Evolutionary conservation across 2,888 invertebrate species (phyloP), one percentile per base, ranked within the genome.

Genomic region (Dynastes tityus): DNA sequence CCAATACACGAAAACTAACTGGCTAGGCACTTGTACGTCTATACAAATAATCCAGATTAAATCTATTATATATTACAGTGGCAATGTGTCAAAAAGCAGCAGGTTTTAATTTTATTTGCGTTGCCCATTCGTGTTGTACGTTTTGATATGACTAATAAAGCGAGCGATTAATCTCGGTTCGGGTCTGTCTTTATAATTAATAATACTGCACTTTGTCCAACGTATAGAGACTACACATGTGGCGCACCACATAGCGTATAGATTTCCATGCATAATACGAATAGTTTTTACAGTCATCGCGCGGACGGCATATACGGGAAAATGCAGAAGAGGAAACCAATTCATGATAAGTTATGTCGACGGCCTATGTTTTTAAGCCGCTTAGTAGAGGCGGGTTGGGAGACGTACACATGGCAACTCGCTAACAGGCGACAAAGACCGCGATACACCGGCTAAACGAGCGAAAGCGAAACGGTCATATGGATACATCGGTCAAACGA

Each of bases 321-420:
- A 78, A 65, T 78, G 81, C 78, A 78, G 78, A 80, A 78, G 79
- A 81, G 81, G 81, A 79, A 83, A 81, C 83, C 81, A 80, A 83
- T 83, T 82, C 82, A 78, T 82, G 84, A 84, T 84, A 84, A 85
- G 85, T 85, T 85, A 84, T 84, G 82, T 82, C 83, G 84, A 58
- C 73, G 73, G 84, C 84, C 82, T 83, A 86, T 85, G 86, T 86
- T 86, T 86, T 86, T 84, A 85, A 84, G 84, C 85, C 84, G 85
- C 84, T 85, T 85, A 85, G 85, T 86, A 85, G 82, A 82, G 80
- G 82, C 81, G 81, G 82, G 80, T 79, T 80, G 55, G 40, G 73
- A 82, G 81, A 83, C 82, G 81, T 81, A 79, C 83, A 84, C 84
- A 83, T 83, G 85, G 86, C 86, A 85, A 85, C 85, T 82, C 83